Conservation (phyloP, 2,113 vertebrate species). For the Candoia aspera region DNA sequence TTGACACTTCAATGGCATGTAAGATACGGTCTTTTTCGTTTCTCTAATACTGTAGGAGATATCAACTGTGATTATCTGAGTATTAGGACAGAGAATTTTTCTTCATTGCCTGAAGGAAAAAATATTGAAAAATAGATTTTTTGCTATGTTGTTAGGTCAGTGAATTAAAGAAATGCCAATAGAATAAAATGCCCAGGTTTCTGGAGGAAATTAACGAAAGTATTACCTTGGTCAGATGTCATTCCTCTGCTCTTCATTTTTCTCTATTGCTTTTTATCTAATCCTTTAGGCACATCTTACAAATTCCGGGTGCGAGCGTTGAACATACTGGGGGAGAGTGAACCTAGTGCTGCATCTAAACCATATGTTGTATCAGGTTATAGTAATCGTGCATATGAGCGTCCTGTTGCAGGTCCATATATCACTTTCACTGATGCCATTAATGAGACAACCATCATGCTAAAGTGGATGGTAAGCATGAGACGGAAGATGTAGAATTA, state of each 20-base stretch:
- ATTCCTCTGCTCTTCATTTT: neutral
- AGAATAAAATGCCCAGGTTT: neutral
- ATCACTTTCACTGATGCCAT: constrained; percentile 97
- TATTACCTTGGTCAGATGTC: neutral
- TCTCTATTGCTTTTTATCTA: constrained; percentile 1
- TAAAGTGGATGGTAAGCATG: constrained; percentile 93
- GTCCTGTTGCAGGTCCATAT: constrained; percentile 91
- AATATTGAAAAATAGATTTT: constrained; percentile 3
- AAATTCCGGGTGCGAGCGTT: constrained; percentile 94
- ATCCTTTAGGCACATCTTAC: constrained; percentile 84
- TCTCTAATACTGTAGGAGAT: constrained; percentile 17
- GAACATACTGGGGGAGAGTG: constrained; percentile 93
- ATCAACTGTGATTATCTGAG: neutral
- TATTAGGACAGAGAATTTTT: neutral
- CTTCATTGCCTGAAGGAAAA: neutral
- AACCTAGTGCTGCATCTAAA: constrained; percentile 89
- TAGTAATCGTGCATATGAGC: constrained; percentile 80
- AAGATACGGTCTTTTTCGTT: neutral
- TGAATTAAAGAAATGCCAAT: neutral
- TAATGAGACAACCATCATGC: constrained; percentile 95
- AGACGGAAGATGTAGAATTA: neutral
- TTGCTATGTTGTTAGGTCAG: neutral
- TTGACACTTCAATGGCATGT: neutral
- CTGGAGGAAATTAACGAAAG: neutral
- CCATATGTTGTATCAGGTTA: constrained; percentile 89